These are phyloP conservation scores for Hydrotaea diabolus DNA, from an alignment of 2,888 invertebrate genomes.

Conservation along the genomic window DNA sequence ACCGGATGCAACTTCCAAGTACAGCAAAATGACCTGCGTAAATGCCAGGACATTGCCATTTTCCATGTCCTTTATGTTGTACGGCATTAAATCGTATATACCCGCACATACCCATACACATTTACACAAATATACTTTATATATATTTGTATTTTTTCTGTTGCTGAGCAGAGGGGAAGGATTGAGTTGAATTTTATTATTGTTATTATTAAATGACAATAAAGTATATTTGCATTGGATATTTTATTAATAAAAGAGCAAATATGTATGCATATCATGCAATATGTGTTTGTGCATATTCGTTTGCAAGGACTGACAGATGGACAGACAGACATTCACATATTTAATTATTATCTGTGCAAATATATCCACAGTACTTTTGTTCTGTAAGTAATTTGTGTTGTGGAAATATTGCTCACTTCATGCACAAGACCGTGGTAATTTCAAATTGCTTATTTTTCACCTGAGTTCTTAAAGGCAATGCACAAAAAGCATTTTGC, in stretches of 20 bases:
- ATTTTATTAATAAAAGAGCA: conserved; percentile 47
- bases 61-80: conserved; percentile 55
- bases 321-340: no score
- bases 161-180: neutral
- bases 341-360: no score
- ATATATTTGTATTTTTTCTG: conserved; percentile 17
- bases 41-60: conserved; percentile 63
- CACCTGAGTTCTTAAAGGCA: no score
- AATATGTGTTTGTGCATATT: neutral
- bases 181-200: conserved; percentile 40
- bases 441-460: no score
- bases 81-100: neutral
- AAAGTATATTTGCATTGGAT: conserved; percentile 54
- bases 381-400: no score
- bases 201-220: conserved; percentile 66
- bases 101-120: neutral
- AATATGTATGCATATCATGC: no score
- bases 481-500: no score
- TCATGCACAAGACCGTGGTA: no score
- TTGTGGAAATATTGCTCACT: no score
- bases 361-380: neutral
- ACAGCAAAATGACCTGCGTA: conserved; percentile 60
- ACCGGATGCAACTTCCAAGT: conserved; percentile 59
- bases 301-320: neutral
- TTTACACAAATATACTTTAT: no score